Evolutionary conservation across 2,113 vertebrate species (phyloP).

Genomic region (mouse (Mus musculus)): DNA sequence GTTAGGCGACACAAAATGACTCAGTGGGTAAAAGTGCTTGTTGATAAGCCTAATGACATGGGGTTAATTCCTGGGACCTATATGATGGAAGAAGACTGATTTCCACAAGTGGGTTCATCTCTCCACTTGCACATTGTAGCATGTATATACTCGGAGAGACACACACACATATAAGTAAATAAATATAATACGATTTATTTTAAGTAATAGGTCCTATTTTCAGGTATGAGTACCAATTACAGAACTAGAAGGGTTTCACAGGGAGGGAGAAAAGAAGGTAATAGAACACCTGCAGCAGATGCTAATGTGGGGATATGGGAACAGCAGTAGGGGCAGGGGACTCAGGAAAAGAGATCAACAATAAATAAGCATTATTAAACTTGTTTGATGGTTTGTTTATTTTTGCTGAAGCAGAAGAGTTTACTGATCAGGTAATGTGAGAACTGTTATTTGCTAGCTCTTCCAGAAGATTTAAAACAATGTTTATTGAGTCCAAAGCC

Average conservation of each 20-base stretch:
- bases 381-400: no score
- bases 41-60: not conserved
- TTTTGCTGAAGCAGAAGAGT: not conserved
- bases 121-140: not conserved
- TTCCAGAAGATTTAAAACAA: not conserved
- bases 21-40: not conserved
- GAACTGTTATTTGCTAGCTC: not conserved
- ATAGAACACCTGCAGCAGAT: not conserved
- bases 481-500: not conserved
- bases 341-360: not conserved
- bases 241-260: not conserved
- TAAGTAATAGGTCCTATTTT: not conserved
- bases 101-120: not conserved
- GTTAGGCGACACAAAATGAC: not conserved
- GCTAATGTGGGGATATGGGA: not conserved
- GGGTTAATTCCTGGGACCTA: not conserved
- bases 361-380: no score
- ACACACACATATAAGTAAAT: not conserved
- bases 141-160: not conserved
- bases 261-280: not conserved
- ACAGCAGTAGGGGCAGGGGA: no score
- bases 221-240: not conserved
- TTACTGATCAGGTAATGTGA: not conserved
- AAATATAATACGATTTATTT: not conserved
- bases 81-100: not conserved